Evolutionary conservation across 1,140 invertebrate species (phyloP).

Genomic region (Branchinecta lynchi): DNA sequence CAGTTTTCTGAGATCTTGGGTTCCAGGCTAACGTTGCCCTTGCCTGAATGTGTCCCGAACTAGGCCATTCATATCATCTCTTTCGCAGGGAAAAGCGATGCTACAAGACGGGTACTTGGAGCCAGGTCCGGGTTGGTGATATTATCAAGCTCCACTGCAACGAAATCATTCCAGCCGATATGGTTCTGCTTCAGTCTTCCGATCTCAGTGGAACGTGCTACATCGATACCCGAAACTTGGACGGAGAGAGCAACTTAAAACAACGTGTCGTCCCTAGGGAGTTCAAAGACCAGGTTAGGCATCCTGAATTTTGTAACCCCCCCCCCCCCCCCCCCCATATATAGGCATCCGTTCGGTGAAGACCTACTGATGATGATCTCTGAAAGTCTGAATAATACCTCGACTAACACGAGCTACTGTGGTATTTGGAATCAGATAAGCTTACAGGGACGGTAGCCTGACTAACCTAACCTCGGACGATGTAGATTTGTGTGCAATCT

Average conservation of each 20-base stretch:
- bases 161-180: constrained; percentile 89
- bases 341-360: constrained; percentile 18
- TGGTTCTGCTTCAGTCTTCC: constrained; percentile 72
- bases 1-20: no score
- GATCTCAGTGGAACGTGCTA: constrained; percentile 90
- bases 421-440: no score
- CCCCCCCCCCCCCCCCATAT: no score
- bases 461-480: no score
- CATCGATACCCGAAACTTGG: constrained; percentile 91
- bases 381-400: not conserved
- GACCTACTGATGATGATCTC: constrained; percentile 12
- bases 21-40: no score
- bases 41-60: no score
- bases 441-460: no score
- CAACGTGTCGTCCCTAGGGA: constrained; percentile 68
- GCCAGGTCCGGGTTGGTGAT: constrained; percentile 80
- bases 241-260: constrained; percentile 99
- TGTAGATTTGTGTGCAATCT: no score
- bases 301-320: no score
- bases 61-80: no score
- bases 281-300: constrained; percentile 43
- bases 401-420: no score
- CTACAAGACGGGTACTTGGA: constrained; percentile 75
- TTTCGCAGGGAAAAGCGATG: constrained; percentile 54
- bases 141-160: constrained; percentile 90